These are phyloP conservation scores for Hydrolagus affinis DNA, from an alignment of 2,113 vertebrate genomes.

Conservation along the genomic window DNA sequence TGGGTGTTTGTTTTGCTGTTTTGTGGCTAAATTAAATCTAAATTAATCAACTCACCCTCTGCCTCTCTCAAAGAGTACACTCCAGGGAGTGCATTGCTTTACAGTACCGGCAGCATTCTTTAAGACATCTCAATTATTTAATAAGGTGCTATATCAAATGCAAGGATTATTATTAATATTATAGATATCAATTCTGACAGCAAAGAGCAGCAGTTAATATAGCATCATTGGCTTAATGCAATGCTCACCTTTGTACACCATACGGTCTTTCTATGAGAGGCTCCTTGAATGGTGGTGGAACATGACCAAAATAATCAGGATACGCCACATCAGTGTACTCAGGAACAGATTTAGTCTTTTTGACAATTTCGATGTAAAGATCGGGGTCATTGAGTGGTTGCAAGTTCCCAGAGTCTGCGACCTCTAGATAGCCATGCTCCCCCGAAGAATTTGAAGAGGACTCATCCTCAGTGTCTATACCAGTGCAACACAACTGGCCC, in stretches of 20 bases:
- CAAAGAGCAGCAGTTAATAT: conserved; percentile 4
- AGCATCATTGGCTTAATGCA: neutral
- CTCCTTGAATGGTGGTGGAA: conserved; percentile 79
- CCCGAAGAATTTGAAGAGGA: conserved; percentile 52
- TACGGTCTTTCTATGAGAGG: conserved; percentile 84
- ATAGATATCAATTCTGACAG: neutral
- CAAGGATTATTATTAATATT: too few species aligned
- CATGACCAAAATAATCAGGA: conserved; percentile 94
- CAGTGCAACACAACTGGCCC: conserved; percentile 63
- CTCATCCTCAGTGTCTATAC: conserved; percentile 70
- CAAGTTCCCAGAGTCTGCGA: conserved; percentile 61
- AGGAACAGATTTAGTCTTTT: conserved; percentile 77
- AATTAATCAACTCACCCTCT: too few species aligned
- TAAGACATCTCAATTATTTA: neutral
- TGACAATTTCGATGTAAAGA: conserved; percentile 87
- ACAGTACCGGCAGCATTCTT: too few species aligned
- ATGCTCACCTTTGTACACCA: conserved; percentile 86
- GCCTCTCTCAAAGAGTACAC: too few species aligned
- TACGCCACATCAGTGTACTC: conserved; percentile 89
- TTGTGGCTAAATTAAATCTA: too few species aligned
- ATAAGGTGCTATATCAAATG: too few species aligned
- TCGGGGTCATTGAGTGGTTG: conserved; percentile 84
- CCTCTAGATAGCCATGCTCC: conserved; percentile 61
- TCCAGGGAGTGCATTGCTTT: too few species aligned
- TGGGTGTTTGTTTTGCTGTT: neutral